Percentiles rank a stretch among this genome's conserved stretches.
Evolutionary conservation across 2,797 vertebrate genomes (phyloP).

Genomic region (Carcharodon carcharias): DNA sequence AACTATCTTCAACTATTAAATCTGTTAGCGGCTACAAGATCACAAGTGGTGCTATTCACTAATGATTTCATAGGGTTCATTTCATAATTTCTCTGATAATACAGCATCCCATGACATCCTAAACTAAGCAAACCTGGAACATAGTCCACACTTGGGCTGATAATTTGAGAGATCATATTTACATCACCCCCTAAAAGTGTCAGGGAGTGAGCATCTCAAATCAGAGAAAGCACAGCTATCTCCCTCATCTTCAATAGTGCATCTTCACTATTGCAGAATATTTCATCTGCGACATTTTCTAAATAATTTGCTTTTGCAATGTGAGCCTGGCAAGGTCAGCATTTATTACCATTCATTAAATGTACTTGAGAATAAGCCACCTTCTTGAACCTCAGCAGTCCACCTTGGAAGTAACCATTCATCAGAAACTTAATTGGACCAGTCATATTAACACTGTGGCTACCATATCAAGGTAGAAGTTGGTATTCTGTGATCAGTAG

Average conservation of each 20-base stretch:
- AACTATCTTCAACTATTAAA: neutral
- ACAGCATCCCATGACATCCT: neutral
- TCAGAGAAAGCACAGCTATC: neutral
- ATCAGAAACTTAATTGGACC: neutral
- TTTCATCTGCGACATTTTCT: neutral
- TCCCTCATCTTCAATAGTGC: neutral
- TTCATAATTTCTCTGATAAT: neutral
- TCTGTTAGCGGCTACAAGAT: too few relatives aligned
- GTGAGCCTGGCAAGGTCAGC: too few relatives aligned
- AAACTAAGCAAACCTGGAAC: neutral
- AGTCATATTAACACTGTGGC: neutral
- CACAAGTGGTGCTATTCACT: neutral
- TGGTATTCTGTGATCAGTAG: neutral
- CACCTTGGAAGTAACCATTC: neutral
- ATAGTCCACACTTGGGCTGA: neutral
- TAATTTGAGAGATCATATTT: neutral
- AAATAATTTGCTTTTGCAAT: too few relatives aligned
- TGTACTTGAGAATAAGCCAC: too few relatives aligned
- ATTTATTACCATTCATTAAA: too few relatives aligned
- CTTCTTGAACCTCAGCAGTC: too few relatives aligned
- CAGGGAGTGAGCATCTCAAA: neutral
- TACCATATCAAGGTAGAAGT: neutral
- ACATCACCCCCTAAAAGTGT: too few relatives aligned
- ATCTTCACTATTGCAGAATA: too few relatives aligned
- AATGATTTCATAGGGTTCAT: neutral